Base-by-base conservation (phyloP, 2,113 vertebrate genomes). In the Microcebus griseorufus region DNA sequence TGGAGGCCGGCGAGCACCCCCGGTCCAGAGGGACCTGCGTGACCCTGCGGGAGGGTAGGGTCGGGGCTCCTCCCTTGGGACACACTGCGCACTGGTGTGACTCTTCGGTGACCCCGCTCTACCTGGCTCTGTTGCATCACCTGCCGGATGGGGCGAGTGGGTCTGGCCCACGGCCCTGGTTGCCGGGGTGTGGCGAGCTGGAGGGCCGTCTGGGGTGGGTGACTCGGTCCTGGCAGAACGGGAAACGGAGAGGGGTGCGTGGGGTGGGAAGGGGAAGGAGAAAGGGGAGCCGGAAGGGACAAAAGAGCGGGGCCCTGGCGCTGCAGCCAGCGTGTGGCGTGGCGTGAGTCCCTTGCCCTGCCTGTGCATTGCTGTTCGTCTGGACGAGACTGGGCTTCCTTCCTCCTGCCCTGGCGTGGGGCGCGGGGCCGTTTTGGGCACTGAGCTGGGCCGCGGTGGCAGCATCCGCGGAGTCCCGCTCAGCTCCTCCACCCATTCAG, bases 71-170 rank as follows among this genome's bases (percentile, higher is more conserved):
- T 67, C 17, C 14, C 34, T 76, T 8, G 48, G 72, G 45, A 51
- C 1, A 27, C 2, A 5, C 18, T 73, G 23, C 27, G 39, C 37
- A 1, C 17, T 29, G 0, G 1, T 22, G 29, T 32, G 70, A 16
- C 90, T 55, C 27, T 20, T 39, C 25, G 34, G 51, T 55, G 84
- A 96, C 76, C 69, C 37, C 1, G 13, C 42, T 83, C 32, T 45
- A 7, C 55, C 58, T 48, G 48, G 48, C 48, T 60, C 48, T 55
- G 39, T 23, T 55, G 70, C 25, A 22, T 89, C 79, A 73, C 75
- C 64, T 90, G 34, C 84, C 39, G 58, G 34, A 32, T n/a, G 62
- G 37, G 62, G 73, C 58, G 17, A 42, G 55, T 76, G 67, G 79
- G 13, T 72, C 78, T 88, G 92, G 72, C 29, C 2, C 25, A 2